Percentiles rank a stretch among this genome's conserved stretches.
phyloP scores from a whole-genome alignment of 2,113 vertebrate species.

The Kryptolebias marmoratus region DNA sequence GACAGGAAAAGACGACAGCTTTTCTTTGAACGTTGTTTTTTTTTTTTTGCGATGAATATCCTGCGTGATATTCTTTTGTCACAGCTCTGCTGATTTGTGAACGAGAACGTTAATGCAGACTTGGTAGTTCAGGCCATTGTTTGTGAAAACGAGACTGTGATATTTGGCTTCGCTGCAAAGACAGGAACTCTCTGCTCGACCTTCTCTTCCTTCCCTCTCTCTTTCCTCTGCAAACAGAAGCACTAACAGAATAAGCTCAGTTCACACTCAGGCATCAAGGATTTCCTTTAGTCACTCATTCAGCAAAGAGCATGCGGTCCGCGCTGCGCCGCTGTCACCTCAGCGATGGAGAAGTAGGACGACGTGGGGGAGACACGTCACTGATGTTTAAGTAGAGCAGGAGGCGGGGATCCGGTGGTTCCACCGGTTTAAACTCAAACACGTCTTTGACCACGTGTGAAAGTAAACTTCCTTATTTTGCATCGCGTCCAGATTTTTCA shows the following conservation, averaged over 20 bases:
- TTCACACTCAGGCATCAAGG: conserved; percentile 72
- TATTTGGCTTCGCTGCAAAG: conserved; percentile 41
- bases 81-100: conserved; percentile 35
- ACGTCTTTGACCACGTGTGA: background rate
- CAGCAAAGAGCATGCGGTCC: conserved; percentile 14
- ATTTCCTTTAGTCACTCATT: conserved; percentile 50
- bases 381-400: conserved; percentile 35
- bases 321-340: conserved; percentile 14
- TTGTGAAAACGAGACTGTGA: conserved; percentile 58
- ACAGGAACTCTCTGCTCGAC: conserved; percentile 45
- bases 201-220: conserved; percentile 27
- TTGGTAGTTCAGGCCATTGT: conserved; percentile 47
- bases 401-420: background rate
- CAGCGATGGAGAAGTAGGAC: conserved; percentile 25
- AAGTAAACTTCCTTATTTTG: background rate
- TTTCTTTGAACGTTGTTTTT: conserved; percentile 7
- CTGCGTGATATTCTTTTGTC: conserved; percentile 25
- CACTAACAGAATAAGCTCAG: conserved; percentile 74
- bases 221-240: conserved; percentile 53
- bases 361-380: conserved; percentile 6
- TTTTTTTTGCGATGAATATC: conserved; percentile 25
- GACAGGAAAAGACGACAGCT: conserved; percentile 19
- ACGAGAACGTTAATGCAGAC: conserved; percentile 33
- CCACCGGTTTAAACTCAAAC: conserved; percentile 5
- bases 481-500: too few species aligned